Conservation (phyloP, 2,888 invertebrate species). For the Parascotia fuliginaria region DNA sequence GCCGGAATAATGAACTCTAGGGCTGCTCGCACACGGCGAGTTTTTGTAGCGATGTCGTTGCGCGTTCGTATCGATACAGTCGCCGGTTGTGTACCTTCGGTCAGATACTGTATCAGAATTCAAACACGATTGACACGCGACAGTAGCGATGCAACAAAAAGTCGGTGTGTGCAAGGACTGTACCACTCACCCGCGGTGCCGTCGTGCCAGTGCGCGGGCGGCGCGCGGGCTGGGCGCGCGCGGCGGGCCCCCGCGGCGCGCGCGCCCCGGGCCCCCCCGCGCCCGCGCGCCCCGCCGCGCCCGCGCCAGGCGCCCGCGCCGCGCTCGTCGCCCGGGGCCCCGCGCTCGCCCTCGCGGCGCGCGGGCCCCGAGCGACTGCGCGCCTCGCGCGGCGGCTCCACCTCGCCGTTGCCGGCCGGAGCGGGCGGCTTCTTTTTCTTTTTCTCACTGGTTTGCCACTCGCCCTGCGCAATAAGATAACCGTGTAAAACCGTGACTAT, state of each 20-base stretch:
- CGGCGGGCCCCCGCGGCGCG: constrained; percentile 45
- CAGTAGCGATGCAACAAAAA: too few relatives aligned
- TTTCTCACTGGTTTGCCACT: constrained; percentile 94
- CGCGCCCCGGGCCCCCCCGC: constrained; percentile 52
- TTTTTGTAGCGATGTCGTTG: too few relatives aligned
- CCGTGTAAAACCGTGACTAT: too few relatives aligned
- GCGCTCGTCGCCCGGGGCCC: constrained; percentile 42
- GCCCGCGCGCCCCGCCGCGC: constrained; percentile 45
- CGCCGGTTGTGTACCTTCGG: too few relatives aligned
- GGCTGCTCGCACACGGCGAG: too few relatives aligned
- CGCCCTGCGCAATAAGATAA: constrained; percentile 82
- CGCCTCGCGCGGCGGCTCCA: constrained; percentile 62
- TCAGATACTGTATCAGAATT: too few relatives aligned
- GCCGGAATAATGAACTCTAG: too few relatives aligned
- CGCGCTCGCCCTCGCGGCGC: constrained; percentile 51
- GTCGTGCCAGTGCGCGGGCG: constrained; percentile 45
- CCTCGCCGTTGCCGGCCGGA: constrained; percentile 77
- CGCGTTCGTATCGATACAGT: too few relatives aligned
- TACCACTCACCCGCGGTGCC: too few relatives aligned
- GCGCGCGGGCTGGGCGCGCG: constrained; percentile 6
- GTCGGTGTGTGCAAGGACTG: constrained; percentile 20
- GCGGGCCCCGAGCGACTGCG: constrained; percentile 65
- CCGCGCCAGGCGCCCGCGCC: constrained; percentile 55
- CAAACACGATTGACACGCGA: too few relatives aligned
- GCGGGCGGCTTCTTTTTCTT: constrained; percentile 93